Base-by-base conservation (phyloP, 2,797 vertebrate species). In the Vultur gryphus region DNA sequence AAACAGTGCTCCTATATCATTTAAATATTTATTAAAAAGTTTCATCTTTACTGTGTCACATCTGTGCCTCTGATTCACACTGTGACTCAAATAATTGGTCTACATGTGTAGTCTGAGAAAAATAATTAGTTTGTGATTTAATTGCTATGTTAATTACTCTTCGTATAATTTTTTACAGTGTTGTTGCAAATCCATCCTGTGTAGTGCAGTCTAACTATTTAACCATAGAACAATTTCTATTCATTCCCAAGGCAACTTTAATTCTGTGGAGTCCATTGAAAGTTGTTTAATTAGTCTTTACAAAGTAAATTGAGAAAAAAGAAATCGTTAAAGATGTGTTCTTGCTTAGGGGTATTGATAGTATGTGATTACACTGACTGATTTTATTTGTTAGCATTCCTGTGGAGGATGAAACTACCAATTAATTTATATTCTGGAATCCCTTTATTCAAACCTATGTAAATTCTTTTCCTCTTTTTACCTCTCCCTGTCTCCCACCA, bases 81-180 rank as follows among this genome's bases (percentile, higher is more conserved):
- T 64, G 43, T 90, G 61, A 93, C 72, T 89, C 73, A 84, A 49
- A 54, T 87, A 81, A 67, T 93, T 91, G 35, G 13, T 92, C 67
- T 93, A 33, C 25, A 3, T 25, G 37, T 84, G 18, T 66, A 91
- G 39, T 73, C 88, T 76, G 77, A 92, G 86, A 73, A 86, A 64
- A 93, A 87, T 2, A 92, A 92, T 95, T 78, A 81, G 37, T 88
- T 84, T 62, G 29, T 0, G 0, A 29, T 91, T 76, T 79, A 93
- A 84, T 88, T 90, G 51, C 65, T 55, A 4, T 69, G 13, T 91
- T 95, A 95, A 95, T 95, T 95, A 93, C 33, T 89, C 64, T 87
- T 93, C 13, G 57, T 73, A 10, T 67, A 69, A 46, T 93, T 66
- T 86, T 71, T 85, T 66, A 29, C 69, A 81, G 20, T 75, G 35